Conservation (phyloP, 92 coral and sea anemone species). For the Actinernus sp. region DNA sequence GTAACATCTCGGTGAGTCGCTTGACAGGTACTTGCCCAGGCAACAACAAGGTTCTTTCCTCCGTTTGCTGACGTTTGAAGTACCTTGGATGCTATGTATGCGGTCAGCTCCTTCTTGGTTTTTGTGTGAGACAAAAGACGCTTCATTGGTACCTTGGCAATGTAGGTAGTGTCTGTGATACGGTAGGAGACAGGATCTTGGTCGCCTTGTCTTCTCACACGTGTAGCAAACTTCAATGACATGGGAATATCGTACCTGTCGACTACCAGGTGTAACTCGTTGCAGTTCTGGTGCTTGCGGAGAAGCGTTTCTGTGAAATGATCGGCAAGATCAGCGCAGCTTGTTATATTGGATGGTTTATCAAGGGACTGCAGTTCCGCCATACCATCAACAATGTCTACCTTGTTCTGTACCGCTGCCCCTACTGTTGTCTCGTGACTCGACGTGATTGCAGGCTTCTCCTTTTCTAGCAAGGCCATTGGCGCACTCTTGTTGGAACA, state of each 20-base stretch:
- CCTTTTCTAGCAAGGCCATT: constrained; percentile 49
- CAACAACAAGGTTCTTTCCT: constrained; percentile 16
- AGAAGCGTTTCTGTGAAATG: constrained; percentile 22
- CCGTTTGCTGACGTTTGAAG: neutral
- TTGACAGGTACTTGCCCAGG: constrained; percentile 39
- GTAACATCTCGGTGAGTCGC: constrained; percentile 38
- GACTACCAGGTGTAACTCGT: constrained; percentile 39
- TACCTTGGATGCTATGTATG: constrained; percentile 13
- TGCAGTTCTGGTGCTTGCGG: neutral
- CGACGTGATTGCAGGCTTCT: neutral
- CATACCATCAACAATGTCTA: constrained; percentile 51
- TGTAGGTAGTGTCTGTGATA: constrained; percentile 34
- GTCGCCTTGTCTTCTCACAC: constrained; percentile 25
- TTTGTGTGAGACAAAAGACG: constrained; percentile 31
- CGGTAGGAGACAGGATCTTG: constrained; percentile 27
- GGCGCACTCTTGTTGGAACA: constrained; percentile 47
- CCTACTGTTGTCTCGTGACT: constrained; percentile 1
- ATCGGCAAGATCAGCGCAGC: constrained; percentile 45
- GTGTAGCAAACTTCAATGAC: constrained; percentile 36
- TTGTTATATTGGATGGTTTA: constrained; percentile 32
- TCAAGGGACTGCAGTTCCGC: constrained; percentile 57
- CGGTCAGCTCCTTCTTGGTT: constrained; percentile 31
- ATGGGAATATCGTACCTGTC: constrained; percentile 37
- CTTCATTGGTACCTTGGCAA: constrained; percentile 27
- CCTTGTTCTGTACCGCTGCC: neutral